Percentiles rank a stretch among this genome's conserved stretches.
Conservation (phyloP, 2,113 vertebrate species). For the Acanthisitta chloris region DNA sequence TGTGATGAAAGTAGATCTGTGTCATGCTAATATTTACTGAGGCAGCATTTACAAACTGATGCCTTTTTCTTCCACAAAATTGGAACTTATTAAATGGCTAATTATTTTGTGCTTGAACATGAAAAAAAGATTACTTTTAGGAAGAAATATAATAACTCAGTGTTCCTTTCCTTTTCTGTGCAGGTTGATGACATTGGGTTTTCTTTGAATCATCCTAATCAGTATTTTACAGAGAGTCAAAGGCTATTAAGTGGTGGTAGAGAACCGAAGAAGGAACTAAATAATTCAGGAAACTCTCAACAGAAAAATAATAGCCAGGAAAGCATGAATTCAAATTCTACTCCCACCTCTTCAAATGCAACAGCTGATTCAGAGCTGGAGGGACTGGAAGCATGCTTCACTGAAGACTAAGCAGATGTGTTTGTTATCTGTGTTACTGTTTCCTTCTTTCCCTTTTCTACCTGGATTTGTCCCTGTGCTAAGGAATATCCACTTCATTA, state of each 20-base stretch:
- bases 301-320: slow-evolving; percentile 62
- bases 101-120: not conserved
- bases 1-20: not conserved
- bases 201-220: slow-evolving; percentile 95
- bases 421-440: not conserved
- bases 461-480: not conserved
- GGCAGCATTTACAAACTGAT: not conserved
- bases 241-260: slow-evolving; percentile 71
- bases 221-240: slow-evolving; percentile 94
- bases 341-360: slow-evolving; percentile 18
- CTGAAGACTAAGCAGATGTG: slow-evolving; percentile 52
- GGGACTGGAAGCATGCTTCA: slow-evolving; percentile 83
- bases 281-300: slow-evolving; percentile 67
- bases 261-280: slow-evolving; percentile 85
- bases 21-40: not conserved
- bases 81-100: not conserved
- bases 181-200: slow-evolving; percentile 89
- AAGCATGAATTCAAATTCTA: slow-evolving; percentile 2
- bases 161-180: not conserved
- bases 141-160: not conserved
- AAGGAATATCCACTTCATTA: not conserved
- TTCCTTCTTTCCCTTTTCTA: not conserved
- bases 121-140: not conserved
- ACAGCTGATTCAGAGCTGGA: slow-evolving; percentile 76
- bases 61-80: not conserved